phyloP scores from a whole-genome alignment of 2,113 vertebrate genomes.

The Chamaetylas fuelleborni region DNA sequence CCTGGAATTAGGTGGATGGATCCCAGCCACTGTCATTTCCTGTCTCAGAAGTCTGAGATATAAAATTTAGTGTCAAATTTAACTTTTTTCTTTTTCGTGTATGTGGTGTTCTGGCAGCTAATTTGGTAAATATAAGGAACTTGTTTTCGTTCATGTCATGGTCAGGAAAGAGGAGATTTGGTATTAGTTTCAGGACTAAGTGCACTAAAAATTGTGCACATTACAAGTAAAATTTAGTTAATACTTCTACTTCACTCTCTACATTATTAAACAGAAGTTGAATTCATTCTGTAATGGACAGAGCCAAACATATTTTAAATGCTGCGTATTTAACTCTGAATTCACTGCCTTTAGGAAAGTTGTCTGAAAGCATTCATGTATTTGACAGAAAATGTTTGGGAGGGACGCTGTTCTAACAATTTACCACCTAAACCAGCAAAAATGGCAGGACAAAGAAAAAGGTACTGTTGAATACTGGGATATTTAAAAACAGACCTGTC shows the following conservation, averaged over 20 bases:
- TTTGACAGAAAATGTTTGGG: constrained; percentile 32
- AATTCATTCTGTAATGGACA: not conserved
- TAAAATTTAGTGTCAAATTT: not conserved
- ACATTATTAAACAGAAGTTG: not conserved
- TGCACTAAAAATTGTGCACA: not conserved
- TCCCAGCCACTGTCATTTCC: not conserved
- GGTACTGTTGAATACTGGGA: not conserved
- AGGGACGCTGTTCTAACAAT: not conserved
- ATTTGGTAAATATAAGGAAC: not conserved
- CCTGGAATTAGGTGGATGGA: not conserved
- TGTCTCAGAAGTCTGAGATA: not conserved
- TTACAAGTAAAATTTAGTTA: not conserved
- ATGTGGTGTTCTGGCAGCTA: not conserved
- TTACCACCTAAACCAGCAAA: constrained; percentile 4
- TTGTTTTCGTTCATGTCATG: not conserved
- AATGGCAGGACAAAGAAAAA: not conserved
- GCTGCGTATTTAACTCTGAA: not conserved
- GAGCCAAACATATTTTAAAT: not conserved
- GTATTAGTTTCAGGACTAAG: not conserved
- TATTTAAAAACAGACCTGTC: constrained; percentile 43
- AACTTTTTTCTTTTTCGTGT: not conserved
- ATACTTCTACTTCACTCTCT: not conserved
- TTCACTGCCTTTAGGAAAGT: not conserved
- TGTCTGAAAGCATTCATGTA: not conserved
- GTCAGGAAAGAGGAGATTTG: not conserved